Percentiles rank a stretch among this genome's conserved stretches.
Conservation (phyloP, 1,140 invertebrate species). For the Pseudomyrmex sp. region DNA sequence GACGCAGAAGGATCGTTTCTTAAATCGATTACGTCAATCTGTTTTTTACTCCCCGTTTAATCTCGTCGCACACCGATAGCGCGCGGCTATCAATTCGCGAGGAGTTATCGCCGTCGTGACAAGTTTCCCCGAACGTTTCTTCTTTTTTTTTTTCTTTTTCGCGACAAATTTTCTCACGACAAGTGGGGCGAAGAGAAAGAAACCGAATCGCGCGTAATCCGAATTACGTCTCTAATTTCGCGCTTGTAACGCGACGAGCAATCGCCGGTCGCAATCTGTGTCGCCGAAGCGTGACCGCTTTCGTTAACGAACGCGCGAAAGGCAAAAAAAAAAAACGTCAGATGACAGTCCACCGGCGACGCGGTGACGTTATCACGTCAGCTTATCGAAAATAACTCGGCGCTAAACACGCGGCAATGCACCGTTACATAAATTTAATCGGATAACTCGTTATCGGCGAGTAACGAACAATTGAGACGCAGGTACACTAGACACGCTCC, state of each 20-base stretch:
- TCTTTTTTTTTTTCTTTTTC: neutral
- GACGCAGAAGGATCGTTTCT: neutral
- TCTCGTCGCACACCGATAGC: slow-evolving; percentile 2
- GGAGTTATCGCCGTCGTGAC: neutral
- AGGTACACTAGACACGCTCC: neutral
- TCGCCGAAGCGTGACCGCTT: neutral
- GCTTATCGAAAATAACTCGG: slow-evolving; percentile 80
- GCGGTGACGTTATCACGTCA: slow-evolving; percentile 72
- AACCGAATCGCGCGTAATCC: slow-evolving; percentile 20
- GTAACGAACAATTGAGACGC: slow-evolving; percentile 24
- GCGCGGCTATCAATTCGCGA: slow-evolving; percentile 25
- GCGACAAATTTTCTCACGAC: too few species aligned
- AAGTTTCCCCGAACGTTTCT: neutral
- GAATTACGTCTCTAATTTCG: slow-evolving; percentile 14
- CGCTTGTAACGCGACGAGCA: neutral
- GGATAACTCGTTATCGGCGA: slow-evolving; percentile 78
- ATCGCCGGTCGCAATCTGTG: neutral
- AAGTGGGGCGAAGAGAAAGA: neutral
- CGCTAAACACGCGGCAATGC: slow-evolving; percentile 66
- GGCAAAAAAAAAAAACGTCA: too few species aligned
- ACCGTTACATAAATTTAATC: slow-evolving; percentile 82
- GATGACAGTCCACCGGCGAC: slow-evolving; percentile 67
- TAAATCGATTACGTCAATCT: slow-evolving; percentile 5
- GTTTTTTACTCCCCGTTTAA: slow-evolving; percentile 23
- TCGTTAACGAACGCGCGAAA: too few species aligned